Evolutionary conservation across 2,888 invertebrate species (phyloP), one percentile per base, ranked within the genome.

Genomic region (Leptopilina myrica): DNA sequence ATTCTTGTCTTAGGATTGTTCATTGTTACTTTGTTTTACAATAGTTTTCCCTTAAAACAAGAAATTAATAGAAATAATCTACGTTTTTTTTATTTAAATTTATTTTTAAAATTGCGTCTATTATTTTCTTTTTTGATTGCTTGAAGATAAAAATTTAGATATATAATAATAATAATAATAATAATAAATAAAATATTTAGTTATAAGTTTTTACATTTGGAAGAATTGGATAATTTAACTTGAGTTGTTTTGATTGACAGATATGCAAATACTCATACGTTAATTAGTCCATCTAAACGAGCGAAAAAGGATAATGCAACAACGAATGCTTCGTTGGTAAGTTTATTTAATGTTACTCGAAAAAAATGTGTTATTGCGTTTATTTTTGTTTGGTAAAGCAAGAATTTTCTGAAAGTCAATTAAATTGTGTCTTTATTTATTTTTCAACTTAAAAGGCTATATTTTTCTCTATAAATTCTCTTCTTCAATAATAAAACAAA

Each of bases 281-380:
- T 96, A 88, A 95, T 95, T 87, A 96, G 95, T 91, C 96, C 96
- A 81, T 96, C 95, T 59, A 96, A 96, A 90, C 94, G 95, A 92
- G 95, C 87, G 93, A 95, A 95, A 89, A 95, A 95, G 91, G 95
- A 95, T 92, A 89, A 89, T 90, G 89, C 89, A 80, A 89, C 90
- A 87, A 82, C 88, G 83, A 90, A 86, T 87, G 84, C 88, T 86
- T 83, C 87, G 82, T 88, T 89, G 89, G 91, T 91, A 87, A 89
- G 88, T 84, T 67, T 49, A 20, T 14, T 14, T 33, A 5, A 6
- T 7, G 33, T 62, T 12, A n/a, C 65, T 64, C 56, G 14, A 7
- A 59, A 59, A 59, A n/a, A 14, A n/a, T 59, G 0, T n/a, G 2
- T 0, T n/a, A n/a, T 6, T 43, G 2, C 7, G 6, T 43, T 43